phyloP scores from a whole-genome alignment of 2,113 vertebrate genomes.

The Tauraco erythrolophus region DNA sequence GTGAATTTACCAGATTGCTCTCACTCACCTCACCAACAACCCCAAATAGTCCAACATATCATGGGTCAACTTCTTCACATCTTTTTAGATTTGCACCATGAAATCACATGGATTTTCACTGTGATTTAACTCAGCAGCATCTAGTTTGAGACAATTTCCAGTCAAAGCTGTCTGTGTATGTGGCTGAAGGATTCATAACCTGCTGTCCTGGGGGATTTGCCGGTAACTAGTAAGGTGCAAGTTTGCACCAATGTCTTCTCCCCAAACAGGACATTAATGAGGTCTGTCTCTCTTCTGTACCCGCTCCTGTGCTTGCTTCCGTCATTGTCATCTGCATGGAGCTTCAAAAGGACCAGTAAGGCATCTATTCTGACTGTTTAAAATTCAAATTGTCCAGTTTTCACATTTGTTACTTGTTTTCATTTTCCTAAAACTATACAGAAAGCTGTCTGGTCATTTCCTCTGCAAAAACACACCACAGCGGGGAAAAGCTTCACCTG shows the following conservation, averaged over 20 bases:
- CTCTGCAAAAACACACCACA: background rate
- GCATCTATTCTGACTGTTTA: background rate
- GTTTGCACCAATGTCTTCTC: background rate
- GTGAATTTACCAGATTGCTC: background rate
- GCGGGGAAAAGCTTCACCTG: background rate
- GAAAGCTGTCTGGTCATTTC: background rate
- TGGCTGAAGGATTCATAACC: background rate
- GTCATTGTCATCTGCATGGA: fast-evolving
- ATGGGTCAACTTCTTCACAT: background rate
- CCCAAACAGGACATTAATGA: fast-evolving
- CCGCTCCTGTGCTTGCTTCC: background rate
- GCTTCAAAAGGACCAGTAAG: background rate
- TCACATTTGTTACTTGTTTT: background rate
- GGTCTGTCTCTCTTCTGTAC: background rate
- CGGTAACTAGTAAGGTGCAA: background rate
- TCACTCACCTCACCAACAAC: background rate
- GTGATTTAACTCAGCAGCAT: background rate
- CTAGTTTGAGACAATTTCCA: background rate
- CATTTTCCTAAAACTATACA: background rate
- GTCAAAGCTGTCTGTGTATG: fast-evolving
- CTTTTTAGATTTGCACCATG: background rate
- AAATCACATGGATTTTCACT: background rate
- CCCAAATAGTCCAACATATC: background rate
- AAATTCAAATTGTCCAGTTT: background rate
- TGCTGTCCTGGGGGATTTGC: background rate